These are phyloP conservation scores for Motacilla tschutschensis DNA, from an alignment of 2,113 vertebrate species.

Conservation along the genomic window DNA sequence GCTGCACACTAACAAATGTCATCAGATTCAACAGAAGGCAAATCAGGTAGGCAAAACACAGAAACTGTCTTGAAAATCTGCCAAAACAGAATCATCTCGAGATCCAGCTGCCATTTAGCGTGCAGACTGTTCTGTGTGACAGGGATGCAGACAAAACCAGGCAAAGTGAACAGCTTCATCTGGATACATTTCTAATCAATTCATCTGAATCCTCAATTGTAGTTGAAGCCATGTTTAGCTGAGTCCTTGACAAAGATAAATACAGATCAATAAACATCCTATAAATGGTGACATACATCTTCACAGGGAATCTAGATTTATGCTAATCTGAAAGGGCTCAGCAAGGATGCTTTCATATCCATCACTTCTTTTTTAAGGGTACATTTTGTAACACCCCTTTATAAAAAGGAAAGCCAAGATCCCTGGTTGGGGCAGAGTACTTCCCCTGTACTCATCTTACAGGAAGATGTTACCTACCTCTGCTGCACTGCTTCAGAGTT, in stretches of 20 bases:
- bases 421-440: background rate
- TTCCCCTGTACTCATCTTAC: background rate
- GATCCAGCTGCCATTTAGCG: conserved; percentile 63
- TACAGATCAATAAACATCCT: conserved; percentile 20
- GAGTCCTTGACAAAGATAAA: background rate
- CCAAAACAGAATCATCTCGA: conserved; percentile 56
- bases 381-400: background rate
- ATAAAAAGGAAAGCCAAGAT: background rate
- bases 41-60: conserved; percentile 70
- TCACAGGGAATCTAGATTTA: conserved; percentile 10
- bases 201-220: conserved; percentile 6
- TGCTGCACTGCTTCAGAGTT: background rate
- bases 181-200: background rate
- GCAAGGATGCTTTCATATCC: conserved; percentile 21
- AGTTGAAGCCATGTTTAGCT: background rate
- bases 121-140: conserved; percentile 24
- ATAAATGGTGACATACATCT: conserved; percentile 30
- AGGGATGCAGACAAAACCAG: conserved; percentile 34
- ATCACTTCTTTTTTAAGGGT: conserved; percentile 2
- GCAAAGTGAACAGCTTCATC: conserved; percentile 11
- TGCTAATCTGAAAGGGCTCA: conserved; percentile 16
- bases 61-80: conserved; percentile 54
- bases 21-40: conserved; percentile 56
- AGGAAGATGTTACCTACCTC: background rate
- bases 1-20: conserved; percentile 51